phyloP scores from a whole-genome alignment of 23 tunicate genomes.

The Trididemnum miniatum region DNA sequence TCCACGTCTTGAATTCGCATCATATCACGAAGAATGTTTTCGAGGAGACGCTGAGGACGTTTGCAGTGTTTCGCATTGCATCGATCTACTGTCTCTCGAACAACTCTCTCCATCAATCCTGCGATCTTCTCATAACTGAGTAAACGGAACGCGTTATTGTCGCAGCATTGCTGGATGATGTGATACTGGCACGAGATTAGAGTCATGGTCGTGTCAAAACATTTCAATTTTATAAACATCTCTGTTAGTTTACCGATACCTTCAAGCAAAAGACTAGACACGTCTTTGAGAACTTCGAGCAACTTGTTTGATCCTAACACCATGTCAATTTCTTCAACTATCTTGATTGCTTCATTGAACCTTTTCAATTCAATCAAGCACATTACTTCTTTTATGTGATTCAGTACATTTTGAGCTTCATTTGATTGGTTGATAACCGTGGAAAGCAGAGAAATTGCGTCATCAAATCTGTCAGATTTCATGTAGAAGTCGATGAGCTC shows the following conservation, averaged over 20 bases:
- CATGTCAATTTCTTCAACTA: neutral
- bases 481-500: neutral
- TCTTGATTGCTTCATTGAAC: neutral
- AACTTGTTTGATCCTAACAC: neutral
- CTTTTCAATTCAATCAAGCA: neutral
- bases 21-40: neutral
- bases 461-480: neutral
- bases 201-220: neutral
- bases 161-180: neutral
- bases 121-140: neutral
- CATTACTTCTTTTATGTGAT: neutral
- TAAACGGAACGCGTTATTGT: neutral
- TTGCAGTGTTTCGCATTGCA: neutral
- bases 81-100: neutral
- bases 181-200: neutral
- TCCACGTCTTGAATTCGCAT: neutral
- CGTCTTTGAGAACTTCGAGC: neutral
- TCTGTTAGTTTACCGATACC: neutral
- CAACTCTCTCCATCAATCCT: neutral
- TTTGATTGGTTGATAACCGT: neutral
- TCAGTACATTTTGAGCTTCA: neutral
- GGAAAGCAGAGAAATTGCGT: too few relatives aligned
- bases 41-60: neutral
- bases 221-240: neutral
- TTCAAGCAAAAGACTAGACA: neutral